Conservation (phyloP, 2,888 invertebrate species). For the Gortyna flavago region DNA sequence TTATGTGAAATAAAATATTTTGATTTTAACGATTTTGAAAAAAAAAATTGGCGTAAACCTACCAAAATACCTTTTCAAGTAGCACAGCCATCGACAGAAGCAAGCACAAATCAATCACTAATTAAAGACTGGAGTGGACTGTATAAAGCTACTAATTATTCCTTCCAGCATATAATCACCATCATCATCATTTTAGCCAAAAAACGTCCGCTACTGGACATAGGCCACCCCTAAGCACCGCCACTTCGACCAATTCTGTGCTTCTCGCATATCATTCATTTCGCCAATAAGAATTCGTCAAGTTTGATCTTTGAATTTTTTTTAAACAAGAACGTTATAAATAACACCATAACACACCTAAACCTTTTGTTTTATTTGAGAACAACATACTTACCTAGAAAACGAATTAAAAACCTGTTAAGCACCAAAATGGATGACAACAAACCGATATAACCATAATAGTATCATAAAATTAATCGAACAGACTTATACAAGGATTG, state of each 20-base stretch:
- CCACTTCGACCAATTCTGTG: not conserved
- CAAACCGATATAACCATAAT: slow-evolving; percentile 22
- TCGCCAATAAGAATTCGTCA: not conserved
- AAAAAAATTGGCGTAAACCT: not conserved
- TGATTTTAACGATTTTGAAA: no score
- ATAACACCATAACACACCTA: not conserved
- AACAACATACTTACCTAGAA: slow-evolving; percentile 1
- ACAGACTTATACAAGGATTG: slow-evolving; percentile 18
- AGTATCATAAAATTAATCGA: slow-evolving; percentile 6
- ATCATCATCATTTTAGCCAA: not conserved
- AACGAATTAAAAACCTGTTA: slow-evolving; percentile 28
- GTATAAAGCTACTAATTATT: not conserved
- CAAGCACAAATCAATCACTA: no score
- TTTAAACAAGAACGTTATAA: slow-evolving; percentile 5
- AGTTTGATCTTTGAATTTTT: not conserved
- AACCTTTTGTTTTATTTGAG: slow-evolving; percentile 10
- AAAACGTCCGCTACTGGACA: not conserved
- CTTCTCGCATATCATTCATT: not conserved
- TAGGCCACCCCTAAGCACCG: no score
- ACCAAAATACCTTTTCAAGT: not conserved
- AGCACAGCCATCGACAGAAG: not conserved
- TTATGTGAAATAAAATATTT: no score
- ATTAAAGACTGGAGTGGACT: not conserved
- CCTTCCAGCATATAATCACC: not conserved
- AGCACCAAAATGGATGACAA: slow-evolving; percentile 32